phyloP scores from a whole-genome alignment of 2,888 invertebrate species.

The Terebella lapidaria region DNA sequence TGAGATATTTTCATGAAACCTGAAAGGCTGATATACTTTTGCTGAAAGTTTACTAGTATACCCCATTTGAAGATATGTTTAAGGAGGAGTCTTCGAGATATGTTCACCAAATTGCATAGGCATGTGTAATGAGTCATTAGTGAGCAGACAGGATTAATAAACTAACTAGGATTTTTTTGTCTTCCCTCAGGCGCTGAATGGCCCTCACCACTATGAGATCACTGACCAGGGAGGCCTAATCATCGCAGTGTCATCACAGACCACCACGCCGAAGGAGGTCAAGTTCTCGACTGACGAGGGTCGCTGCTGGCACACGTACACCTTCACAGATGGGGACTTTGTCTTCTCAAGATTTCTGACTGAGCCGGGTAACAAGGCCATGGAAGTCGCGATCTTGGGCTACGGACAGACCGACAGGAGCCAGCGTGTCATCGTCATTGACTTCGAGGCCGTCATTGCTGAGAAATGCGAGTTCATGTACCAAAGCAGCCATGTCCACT shows the following conservation, averaged over 20 bases:
- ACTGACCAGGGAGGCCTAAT: slow-evolving; percentile 50
- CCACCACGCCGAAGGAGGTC: slow-evolving; percentile 30
- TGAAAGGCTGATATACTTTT: too few species aligned
- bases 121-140: too few species aligned
- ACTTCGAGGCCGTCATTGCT: slow-evolving; percentile 41
- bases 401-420: slow-evolving; percentile 30
- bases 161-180: too few species aligned
- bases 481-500: background rate
- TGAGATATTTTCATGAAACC: too few species aligned
- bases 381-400: slow-evolving; percentile 49
- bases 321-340: slow-evolving; percentile 37
- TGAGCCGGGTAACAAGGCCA: slow-evolving; percentile 47
- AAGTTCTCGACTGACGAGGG: slow-evolving; percentile 52
- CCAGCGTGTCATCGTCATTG: slow-evolving; percentile 43
- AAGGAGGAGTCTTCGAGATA: too few species aligned
- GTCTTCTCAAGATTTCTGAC: slow-evolving; percentile 38
- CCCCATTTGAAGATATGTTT: too few species aligned
- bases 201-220: slow-evolving; percentile 48
- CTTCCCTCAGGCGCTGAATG: slow-evolving; percentile 42
- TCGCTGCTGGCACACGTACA: slow-evolving; percentile 48
- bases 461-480: slow-evolving; percentile 39
- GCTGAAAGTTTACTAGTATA: too few species aligned
- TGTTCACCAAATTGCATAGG: too few species aligned
- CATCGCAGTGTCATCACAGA: slow-evolving; percentile 38
- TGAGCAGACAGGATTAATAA: too few species aligned